A percentile compares a stretch with the other conserved stretches of the same genome.
These are phyloP conservation scores for Oreochromis niloticus DNA, from an alignment of 2,113 vertebrate species.

Conservation along the genomic window DNA sequence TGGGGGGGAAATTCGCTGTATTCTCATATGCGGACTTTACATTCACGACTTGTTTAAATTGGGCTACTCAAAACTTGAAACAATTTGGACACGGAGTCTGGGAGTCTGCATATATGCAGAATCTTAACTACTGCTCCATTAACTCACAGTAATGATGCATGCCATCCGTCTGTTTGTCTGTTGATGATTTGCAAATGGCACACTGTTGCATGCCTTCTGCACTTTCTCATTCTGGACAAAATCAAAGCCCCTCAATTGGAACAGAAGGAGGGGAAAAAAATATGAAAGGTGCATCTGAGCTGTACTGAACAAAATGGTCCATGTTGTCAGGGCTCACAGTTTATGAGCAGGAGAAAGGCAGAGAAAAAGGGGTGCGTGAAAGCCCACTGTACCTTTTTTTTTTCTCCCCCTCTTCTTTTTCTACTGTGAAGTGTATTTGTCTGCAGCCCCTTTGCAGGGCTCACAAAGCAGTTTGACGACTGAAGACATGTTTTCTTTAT, in stretches of 20 bases:
- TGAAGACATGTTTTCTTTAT: slow-evolving; percentile 42
- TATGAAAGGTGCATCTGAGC: not conserved
- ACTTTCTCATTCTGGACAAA: slow-evolving; percentile 8
- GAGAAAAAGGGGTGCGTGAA: not conserved
- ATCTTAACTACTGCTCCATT: slow-evolving; percentile 41
- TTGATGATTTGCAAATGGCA: slow-evolving; percentile 41
- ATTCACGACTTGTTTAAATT: not conserved
- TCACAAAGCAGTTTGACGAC: slow-evolving; percentile 34
- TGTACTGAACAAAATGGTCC: not conserved
- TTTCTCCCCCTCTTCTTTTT: not conserved
- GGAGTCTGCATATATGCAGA: slow-evolving; percentile 22
- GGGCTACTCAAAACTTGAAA: not conserved
- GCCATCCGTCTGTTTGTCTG: slow-evolving; percentile 32
- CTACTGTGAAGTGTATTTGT: slow-evolving; percentile 33
- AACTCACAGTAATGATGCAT: slow-evolving; percentile 54
- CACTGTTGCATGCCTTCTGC: slow-evolving; percentile 28
- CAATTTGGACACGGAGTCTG: not conserved
- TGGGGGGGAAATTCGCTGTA: not conserved
- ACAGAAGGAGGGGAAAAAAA: not conserved
- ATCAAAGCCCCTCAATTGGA: not conserved
- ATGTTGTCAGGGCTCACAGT: not conserved
- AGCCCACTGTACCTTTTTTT: not conserved
- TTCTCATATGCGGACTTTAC: not conserved
- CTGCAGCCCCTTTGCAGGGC: slow-evolving; percentile 13
- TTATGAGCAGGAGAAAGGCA: not conserved